Conservation (phyloP, 2,888 invertebrate genomes). For the Drosophila helvetica region DNA sequence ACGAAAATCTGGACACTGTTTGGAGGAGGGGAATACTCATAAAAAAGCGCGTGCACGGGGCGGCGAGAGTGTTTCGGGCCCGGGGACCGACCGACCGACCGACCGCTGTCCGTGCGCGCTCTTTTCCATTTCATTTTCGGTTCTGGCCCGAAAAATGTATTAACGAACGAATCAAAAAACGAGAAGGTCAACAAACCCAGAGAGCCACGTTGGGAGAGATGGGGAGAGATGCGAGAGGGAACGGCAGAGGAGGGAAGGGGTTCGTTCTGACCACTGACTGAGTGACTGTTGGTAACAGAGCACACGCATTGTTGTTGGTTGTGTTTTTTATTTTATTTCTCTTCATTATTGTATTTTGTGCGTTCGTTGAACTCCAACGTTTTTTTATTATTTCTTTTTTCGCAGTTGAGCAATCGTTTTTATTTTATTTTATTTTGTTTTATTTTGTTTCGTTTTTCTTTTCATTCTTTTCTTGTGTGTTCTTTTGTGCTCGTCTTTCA, state of each 20-base stretch:
- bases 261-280: constrained; percentile 62
- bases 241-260: constrained; percentile 6
- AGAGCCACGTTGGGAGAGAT: constrained; percentile 70
- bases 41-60: constrained; percentile 37
- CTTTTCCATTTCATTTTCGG: constrained; percentile 78
- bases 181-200: constrained; percentile 72
- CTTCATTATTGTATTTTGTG: constrained; percentile 62
- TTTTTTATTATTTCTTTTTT: constrained; percentile 38
- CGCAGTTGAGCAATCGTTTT: constrained; percentile 46
- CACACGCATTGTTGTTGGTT: constrained; percentile 56
- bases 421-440: constrained; percentile 30
- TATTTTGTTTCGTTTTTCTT: constrained; percentile 25
- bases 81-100: constrained; percentile 10
- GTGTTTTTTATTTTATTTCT: constrained; percentile 28
- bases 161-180: constrained; percentile 38
- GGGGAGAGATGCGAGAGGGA: neutral
- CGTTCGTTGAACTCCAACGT: constrained; percentile 69
- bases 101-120: constrained; percentile 48
- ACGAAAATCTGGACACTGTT: constrained; percentile 15
- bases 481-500: constrained; percentile 22
- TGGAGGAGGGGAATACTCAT: constrained; percentile 2
- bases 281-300: constrained; percentile 67
- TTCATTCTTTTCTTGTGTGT: constrained; percentile 2
- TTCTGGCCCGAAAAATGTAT: constrained; percentile 42
- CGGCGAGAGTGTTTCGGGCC: constrained; percentile 42